phyloP scores from a whole-genome alignment of 2,113 vertebrate genomes.

The Oreochromis spilurus region DNA sequence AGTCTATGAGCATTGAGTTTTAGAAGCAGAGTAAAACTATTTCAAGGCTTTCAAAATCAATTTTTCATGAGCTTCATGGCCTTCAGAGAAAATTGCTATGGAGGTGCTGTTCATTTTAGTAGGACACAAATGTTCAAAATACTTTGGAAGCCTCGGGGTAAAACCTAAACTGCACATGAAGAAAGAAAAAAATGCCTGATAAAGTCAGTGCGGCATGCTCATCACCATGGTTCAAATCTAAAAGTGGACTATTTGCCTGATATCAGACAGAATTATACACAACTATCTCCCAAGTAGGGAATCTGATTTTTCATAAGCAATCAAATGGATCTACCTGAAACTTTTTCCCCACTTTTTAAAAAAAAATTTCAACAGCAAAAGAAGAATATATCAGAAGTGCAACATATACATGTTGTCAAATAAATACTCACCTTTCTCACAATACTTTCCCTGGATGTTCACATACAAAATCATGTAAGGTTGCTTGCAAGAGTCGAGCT shows the following conservation, averaged over 20 bases:
- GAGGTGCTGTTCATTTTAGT: constrained; percentile 35
- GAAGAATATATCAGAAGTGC: not conserved
- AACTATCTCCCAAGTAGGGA: not conserved
- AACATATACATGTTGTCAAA: not conserved
- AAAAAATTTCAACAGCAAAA: accelerated
- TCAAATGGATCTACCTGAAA: not conserved
- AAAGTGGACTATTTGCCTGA: not conserved
- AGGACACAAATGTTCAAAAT: constrained; percentile 36
- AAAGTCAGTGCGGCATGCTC: not conserved
- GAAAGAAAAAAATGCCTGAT: not conserved
- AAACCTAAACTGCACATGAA: constrained; percentile 1
- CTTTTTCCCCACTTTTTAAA: accelerated
- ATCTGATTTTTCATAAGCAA: not conserved
- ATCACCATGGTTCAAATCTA: not conserved
- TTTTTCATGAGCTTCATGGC: constrained; percentile 49
- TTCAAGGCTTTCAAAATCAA: constrained; percentile 57
- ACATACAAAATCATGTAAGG: not conserved
- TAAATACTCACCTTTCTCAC: not conserved
- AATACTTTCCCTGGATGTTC: not conserved
- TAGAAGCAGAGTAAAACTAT: constrained; percentile 29
- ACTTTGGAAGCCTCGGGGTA: constrained; percentile 17
- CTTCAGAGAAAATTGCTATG: constrained; percentile 38
- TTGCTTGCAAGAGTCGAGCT: not conserved
- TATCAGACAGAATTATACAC: not conserved
- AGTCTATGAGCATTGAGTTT: constrained; percentile 19